Conservation (phyloP, 2,888 invertebrate species). For the Linyphia triangularis region DNA sequence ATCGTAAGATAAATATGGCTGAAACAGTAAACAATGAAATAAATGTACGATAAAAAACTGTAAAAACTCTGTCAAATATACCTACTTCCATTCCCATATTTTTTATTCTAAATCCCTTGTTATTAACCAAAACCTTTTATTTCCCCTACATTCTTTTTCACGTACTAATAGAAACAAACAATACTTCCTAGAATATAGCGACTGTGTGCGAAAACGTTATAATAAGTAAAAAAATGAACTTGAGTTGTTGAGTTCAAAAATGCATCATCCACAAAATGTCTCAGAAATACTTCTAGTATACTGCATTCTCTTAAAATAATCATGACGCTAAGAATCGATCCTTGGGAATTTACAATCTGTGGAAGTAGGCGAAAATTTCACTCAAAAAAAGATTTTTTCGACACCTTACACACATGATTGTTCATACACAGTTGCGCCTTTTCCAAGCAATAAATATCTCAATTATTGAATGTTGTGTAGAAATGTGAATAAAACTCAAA, state of each 20-base stretch:
- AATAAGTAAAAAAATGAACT: background rate
- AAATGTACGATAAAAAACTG: no score
- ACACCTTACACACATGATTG: slow-evolving; percentile 21
- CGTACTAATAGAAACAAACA: no score
- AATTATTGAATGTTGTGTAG: background rate
- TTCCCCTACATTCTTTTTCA: no score
- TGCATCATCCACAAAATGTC: slow-evolving; percentile 39
- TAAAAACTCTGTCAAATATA: no score
- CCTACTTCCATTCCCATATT: no score
- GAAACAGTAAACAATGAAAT: no score
- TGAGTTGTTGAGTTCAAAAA: slow-evolving; percentile 20
- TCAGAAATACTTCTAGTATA: slow-evolving; percentile 39
- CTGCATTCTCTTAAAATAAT: slow-evolving; percentile 23
- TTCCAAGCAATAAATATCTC: background rate
- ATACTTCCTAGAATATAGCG: no score
- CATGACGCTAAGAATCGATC: slow-evolving; percentile 23
- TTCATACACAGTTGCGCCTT: background rate
- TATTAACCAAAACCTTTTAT: no score
- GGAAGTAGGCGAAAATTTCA: slow-evolving; percentile 35
- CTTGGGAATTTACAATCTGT: slow-evolving; percentile 31
- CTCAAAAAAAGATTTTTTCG: slow-evolving; percentile 17
- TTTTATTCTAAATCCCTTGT: no score
- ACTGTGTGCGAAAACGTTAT: no score
- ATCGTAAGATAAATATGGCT: no score
- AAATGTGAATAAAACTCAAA: no score